Evolutionary conservation across 2,888 invertebrate genomes (phyloP).

Genomic region (Harmothoe impar): DNA sequence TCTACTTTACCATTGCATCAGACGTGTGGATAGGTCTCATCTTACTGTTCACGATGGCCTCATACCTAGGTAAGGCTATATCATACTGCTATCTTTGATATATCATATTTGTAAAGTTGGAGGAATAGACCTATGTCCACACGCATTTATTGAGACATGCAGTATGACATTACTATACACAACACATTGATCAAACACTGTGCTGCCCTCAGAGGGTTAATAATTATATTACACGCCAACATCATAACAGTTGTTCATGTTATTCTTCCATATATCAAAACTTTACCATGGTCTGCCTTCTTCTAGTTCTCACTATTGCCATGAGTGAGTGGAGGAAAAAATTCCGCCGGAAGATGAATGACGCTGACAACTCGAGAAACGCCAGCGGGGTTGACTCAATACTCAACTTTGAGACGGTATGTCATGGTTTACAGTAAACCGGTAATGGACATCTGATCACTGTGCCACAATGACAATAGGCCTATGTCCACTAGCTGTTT

Average conservation of each 20-base stretch:
- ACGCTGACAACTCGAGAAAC: conserved; percentile 94
- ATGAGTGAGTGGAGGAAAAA: conserved; percentile 98
- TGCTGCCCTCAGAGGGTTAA: no score
- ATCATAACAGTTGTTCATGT: no score
- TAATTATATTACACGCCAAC: no score
- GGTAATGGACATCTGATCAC: no score
- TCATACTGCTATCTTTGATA: neutral
- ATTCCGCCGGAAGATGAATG: conserved; percentile 94
- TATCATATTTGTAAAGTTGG: neutral
- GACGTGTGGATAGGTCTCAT: conserved; percentile 96
- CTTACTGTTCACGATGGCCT: conserved; percentile 93
- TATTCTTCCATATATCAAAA: no score
- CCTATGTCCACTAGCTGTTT: no score
- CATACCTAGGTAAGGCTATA: conserved; percentile 90
- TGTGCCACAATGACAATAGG: neutral
- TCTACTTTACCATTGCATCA: conserved; percentile 93
- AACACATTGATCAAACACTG: no score
- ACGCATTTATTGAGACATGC: no score
- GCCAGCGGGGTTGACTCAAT: conserved; percentile 96
- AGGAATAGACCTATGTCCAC: no score
- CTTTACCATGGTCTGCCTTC: no score
- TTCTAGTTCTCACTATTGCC: conserved; percentile 87
- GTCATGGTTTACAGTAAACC: no score
- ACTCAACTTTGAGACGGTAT: conserved; percentile 93
- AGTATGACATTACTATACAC: no score